phyloP scores from a whole-genome alignment of 1,140 invertebrate species.

The Phocides pigmalion region DNA sequence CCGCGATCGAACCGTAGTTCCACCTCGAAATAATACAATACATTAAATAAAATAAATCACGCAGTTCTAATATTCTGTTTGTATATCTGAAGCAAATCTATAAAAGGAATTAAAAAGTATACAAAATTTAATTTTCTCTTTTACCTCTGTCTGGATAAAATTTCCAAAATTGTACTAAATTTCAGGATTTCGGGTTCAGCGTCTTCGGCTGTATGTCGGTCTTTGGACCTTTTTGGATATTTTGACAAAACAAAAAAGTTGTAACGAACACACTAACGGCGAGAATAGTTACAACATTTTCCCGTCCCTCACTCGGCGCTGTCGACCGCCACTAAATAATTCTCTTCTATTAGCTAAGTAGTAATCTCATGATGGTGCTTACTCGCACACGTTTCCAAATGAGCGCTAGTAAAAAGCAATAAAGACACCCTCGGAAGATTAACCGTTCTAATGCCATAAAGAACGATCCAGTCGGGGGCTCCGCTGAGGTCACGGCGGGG shows the following conservation, averaged over 20 bases:
- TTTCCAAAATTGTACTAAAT: too few relatives aligned
- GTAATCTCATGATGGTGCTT: constrained; percentile 35
- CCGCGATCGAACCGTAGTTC: too few relatives aligned
- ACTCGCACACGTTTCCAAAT: constrained; percentile 41
- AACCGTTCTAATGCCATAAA: constrained; percentile 65
- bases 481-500: constrained; percentile 53
- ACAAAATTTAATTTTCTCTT: too few relatives aligned
- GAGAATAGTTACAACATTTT: not conserved
- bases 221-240: too few relatives aligned
- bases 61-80: too few relatives aligned
- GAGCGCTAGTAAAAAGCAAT: constrained; percentile 60
- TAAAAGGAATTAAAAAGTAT: too few relatives aligned
- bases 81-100: too few relatives aligned
- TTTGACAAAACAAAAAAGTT: not conserved
- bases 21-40: too few relatives aligned
- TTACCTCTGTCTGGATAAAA: too few relatives aligned
- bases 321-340: constrained; percentile 29
- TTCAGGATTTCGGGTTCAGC: too few relatives aligned
- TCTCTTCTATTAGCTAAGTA: constrained; percentile 34
- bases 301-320: not conserved
- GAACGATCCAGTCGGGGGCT: constrained; percentile 44
- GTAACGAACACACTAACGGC: not conserved
- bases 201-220: too few relatives aligned
- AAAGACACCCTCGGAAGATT: constrained; percentile 66
- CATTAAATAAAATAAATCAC: too few relatives aligned